A percentile compares a stretch with the other conserved stretches of the same genome.
phyloP scores from a whole-genome alignment of 1,140 invertebrate genomes.

The Myzus persicae region DNA sequence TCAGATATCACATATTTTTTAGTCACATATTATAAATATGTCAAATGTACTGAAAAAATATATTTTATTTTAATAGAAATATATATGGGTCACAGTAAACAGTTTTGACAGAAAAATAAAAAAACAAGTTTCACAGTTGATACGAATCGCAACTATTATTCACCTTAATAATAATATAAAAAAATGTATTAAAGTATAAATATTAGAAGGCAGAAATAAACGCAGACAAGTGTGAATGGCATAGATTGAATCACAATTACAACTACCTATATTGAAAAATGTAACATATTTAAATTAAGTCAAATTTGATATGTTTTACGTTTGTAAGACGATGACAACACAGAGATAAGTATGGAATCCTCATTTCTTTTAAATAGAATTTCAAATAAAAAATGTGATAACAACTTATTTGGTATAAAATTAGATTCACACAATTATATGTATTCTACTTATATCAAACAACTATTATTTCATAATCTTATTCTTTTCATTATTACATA shows the following conservation, averaged over 20 bases:
- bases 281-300: not conserved
- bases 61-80: slow-evolving; percentile 21
- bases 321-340: too few species aligned
- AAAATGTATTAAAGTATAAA: not conserved
- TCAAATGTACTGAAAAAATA: not conserved
- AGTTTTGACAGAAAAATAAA: not conserved
- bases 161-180: not conserved
- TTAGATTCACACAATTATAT: too few species aligned
- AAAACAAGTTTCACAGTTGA: not conserved
- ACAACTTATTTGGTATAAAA: too few species aligned
- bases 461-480: too few species aligned
- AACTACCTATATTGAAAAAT: not conserved
- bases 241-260: not conserved
- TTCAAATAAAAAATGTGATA: too few species aligned
- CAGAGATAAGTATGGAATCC: too few species aligned
- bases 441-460: too few species aligned
- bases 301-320: not conserved
- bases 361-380: too few species aligned
- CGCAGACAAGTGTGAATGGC: not conserved
- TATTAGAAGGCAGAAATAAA: not conserved
- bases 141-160: not conserved
- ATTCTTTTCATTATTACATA: too few species aligned
- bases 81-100: not conserved
- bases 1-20: slow-evolving; percentile 18
- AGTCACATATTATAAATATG: not conserved